Evolutionary conservation across 1,140 invertebrate species (phyloP).

Genomic region (Argopecten irradians): DNA sequence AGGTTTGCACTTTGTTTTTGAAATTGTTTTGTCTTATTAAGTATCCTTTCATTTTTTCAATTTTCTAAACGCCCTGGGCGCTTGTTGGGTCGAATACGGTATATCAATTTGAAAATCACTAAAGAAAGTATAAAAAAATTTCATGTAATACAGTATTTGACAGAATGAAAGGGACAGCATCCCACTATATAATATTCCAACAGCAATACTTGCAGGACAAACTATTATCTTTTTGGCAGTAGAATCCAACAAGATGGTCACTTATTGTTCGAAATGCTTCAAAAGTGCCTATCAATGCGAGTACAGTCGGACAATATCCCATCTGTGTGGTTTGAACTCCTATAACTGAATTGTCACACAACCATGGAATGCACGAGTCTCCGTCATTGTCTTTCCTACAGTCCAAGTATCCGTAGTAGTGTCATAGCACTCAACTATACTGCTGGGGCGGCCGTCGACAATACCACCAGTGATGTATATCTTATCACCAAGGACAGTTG

Average conservation of each 20-base stretch:
- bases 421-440: constrained; percentile 89
- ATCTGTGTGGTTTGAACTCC: background rate
- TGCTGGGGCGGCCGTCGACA: constrained; percentile 71
- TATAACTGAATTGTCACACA: constrained; percentile 72
- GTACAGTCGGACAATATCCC: no score
- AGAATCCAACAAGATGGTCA: background rate
- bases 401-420: constrained; percentile 87
- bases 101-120: no score
- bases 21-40: no score
- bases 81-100: no score
- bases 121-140: no score
- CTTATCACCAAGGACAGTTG: constrained; percentile 87
- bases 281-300: background rate
- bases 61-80: no score
- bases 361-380: constrained; percentile 69
- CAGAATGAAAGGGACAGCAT: no score
- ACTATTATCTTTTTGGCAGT: background rate
- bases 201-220: no score
- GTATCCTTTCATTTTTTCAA: no score
- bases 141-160: no score
- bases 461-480: constrained; percentile 91
- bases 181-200: no score
- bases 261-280: background rate
- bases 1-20: no score
- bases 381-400: constrained; percentile 62